Base-by-base conservation (phyloP, 2,888 invertebrate species). In the Slavum lentiscoides region DNA sequence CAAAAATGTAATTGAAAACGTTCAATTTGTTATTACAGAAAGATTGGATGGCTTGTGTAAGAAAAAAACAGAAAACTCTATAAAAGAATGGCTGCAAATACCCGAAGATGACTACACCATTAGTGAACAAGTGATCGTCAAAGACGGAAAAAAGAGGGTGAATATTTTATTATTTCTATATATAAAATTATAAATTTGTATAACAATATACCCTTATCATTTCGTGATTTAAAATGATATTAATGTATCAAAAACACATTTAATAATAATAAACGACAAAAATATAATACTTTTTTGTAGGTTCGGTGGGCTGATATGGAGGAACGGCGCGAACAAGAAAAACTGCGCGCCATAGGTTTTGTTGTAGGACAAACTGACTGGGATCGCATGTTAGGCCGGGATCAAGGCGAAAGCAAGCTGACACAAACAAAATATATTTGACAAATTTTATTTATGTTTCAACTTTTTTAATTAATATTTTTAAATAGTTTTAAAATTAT, bases 241-340 rank as follows among this genome's bases (percentile, higher is more conserved):
- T 2, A 49, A 9, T 49, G 3, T 49, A 1, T 49, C 11, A 15
- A 49, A 55, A 19, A 55, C 7, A 55, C 6, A 19, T 55, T 55
- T 55, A 19, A 19, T 19, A 19, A 19, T 55, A 55, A 55, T 19
- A 58, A 37, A 59, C 1, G 19, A 23, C 11, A 7, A 66, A 66
- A 37, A 67, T 37, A 23, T 55, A 53, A 53, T 58, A 13, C 2
- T 30, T 72, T 55, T 66, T 58, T 82, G 49, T 86, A 98, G 97
- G 97, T 98, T 85, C 93, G 97, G 85, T 98, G 98, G 98, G 97
- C 97, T 73, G 98, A 98, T 88, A 90, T 98, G 86, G 98, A 98
- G 89, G 97, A 97, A 87, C 90, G 93, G 86, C 93, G 94, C 85
- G 89, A 94, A 85, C 96, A 96, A 88, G 93, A 94, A 86, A 94